Base-by-base conservation (phyloP, 2,113 vertebrate genomes). In the Aplodontia rufa region DNA sequence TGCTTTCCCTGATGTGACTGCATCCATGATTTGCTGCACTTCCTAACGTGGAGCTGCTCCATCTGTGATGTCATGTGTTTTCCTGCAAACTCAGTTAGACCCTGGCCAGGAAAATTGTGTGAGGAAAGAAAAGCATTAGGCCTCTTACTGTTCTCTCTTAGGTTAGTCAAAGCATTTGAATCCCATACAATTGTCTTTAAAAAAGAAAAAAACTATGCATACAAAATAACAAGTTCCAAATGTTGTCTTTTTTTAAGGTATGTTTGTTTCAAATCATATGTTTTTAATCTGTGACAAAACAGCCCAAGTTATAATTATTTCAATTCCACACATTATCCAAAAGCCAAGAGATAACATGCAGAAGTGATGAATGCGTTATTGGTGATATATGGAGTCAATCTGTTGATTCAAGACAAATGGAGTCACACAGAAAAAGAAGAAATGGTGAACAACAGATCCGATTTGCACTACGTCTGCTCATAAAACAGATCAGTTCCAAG, bases 41-140 rank as follows among this genome's bases (percentile, higher is more conserved):
- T 97, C 96, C 97, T 97, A 95, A 96, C 32, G 87, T 95, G 98
- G 97, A 98, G 92, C 58, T 9, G 68, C 88, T 98, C 94, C 97
- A 98, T 95, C 89, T 80, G 96, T 98, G 98, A 98, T 80, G 95
- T 98, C 98, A 98, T 97, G 98, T 98, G 97, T 98, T 98, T 98
- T 98, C 95, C 97, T 85, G 37, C 53, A 97, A 98, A 97, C 92
- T 95, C 97, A 93, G 96, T 97, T 91, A 97, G 90, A 93, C 93
- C 87, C 83, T 96, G 97, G 97, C 97, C 97, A 95, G 37, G 66
- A 96, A 92, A 94, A 28, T 69, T 74, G 60, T 40, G 22, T 94
- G 83, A 95, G 79, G 91, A 92, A 97, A 94, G 94, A 91, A 93
- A 5, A 96, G 97, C 91, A 98, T 97, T 94, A 97, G 97, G 87